Base-by-base conservation (phyloP, 2,113 vertebrate genomes). In the Forbesichthys papilliferus region DNA sequence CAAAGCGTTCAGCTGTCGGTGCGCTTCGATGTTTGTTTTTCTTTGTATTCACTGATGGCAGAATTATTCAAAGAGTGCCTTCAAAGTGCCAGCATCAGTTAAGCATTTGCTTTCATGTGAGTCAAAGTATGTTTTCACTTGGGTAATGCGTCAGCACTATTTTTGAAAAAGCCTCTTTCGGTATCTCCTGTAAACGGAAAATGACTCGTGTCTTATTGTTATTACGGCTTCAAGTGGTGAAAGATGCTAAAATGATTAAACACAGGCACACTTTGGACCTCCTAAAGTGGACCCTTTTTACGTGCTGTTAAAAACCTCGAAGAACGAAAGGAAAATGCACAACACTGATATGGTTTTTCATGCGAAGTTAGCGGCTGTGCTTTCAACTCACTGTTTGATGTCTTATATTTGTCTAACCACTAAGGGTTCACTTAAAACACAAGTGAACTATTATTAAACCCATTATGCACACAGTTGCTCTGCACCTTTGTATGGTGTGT, bases 51-150 rank as follows among this genome's bases (percentile, higher is more conserved):
- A 64, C 60, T 58, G 62, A 87, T 76, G 20, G 12, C 57, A 36
- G 48, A 79, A 42, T 81, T 71, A 80, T 79, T 83, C 81, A 71
- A 36, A 80, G 75, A 11, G 67, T 0, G 62, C 78, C 81, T 86
- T 80, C 73, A 88, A 87, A 80, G 84, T 70, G 1, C 36, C 13
- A 3, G 42, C 64, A 36, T 74, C 53, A 63, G 64, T 74, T 71
- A 72, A 82, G 68, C 27, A 11, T 56, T 9, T 5, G 7, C 84
- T 87, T 90, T 88, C 79, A 91, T 85, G 84, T 69, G 12, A 73
- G 51, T 64, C 48, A 77, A 79, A 75, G 85, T 68, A 58, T 71
- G 54, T 80, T 81, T 73, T 72, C 82, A 77, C 84, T 33, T 52
- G 83, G 82, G 80, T 58, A 47, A 36, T 33, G 10, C 18, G 9